Evolutionary conservation across 2,797 vertebrate species (phyloP).

Genomic region (Urophycis tenuis): DNA sequence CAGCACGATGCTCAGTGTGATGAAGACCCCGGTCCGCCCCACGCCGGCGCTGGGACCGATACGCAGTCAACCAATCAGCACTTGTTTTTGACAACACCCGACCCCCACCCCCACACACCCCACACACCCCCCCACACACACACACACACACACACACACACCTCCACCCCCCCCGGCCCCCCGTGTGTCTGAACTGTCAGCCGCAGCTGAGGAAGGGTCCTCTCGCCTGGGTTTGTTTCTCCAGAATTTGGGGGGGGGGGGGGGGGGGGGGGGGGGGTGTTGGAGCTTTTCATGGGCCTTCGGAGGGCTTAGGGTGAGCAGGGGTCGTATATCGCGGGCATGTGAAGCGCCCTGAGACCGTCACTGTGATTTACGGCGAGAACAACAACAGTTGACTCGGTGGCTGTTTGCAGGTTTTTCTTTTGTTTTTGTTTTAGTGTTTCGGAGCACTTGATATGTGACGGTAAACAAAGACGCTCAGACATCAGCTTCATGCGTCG

Average conservation of each 20-base stretch:
- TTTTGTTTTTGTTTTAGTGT: not conserved
- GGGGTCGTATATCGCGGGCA: not conserved
- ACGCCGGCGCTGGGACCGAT: constrained; percentile 82
- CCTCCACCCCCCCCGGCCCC: no score
- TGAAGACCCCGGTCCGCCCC: constrained; percentile 93
- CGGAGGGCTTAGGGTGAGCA: no score
- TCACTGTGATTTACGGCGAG: not conserved
- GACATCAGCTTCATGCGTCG: not conserved
- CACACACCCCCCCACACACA: no score
- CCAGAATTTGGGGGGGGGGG: not conserved
- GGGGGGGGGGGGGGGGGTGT: no score
- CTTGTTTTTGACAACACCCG: not conserved
- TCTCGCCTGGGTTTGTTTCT: not conserved
- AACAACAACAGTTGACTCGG: not conserved
- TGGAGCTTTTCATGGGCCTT: not conserved
- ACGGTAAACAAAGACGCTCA: not conserved
- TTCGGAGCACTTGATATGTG: not conserved
- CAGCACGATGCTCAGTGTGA: constrained; percentile 95
- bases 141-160: no score
- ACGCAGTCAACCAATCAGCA: constrained; percentile 9
- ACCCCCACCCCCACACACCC: not conserved
- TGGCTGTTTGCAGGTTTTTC: not conserved
- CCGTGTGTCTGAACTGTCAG: not conserved
- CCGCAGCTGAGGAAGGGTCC: not conserved
- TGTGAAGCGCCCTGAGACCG: not conserved